Evolutionary conservation across 92 coral and sea anemone species (phyloP).

Genomic region (Epizoanthus rinbou): DNA sequence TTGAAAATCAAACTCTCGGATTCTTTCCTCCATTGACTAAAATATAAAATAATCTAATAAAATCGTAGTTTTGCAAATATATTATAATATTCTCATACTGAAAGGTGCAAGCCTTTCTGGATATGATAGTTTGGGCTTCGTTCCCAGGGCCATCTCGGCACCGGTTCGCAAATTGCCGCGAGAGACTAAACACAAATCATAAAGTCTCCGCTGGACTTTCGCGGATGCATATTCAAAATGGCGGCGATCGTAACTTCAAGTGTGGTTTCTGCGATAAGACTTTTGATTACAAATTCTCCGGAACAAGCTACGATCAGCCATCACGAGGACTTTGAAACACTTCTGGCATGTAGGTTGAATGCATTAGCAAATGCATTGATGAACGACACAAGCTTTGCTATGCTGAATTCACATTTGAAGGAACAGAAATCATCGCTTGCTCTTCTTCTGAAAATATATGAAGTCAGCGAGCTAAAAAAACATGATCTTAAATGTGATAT

Average conservation of each 20-base stretch:
- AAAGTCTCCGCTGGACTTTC: not conserved
- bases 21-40: too few relatives aligned
- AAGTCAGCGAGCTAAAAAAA: not conserved
- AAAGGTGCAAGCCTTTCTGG: too few relatives aligned
- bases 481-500: not conserved
- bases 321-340: not conserved
- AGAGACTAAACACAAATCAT: not conserved
- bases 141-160: too few relatives aligned
- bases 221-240: slow-evolving; percentile 32
- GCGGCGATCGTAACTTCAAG: slow-evolving; percentile 12
- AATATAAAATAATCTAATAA: too few relatives aligned
- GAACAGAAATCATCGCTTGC: not conserved
- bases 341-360: slow-evolving; percentile 8
- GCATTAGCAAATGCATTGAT: not conserved
- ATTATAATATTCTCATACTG: too few relatives aligned
- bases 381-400: not conserved
- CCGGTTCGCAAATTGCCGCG: not conserved
- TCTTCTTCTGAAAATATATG: slow-evolving; percentile 1
- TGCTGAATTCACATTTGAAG: slow-evolving; percentile 15
- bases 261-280: slow-evolving; percentile 13
- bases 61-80: too few relatives aligned
- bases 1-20: too few relatives aligned
- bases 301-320: slow-evolving; percentile 8
- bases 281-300: not conserved
- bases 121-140: too few relatives aligned